Base-by-base conservation (phyloP, 2,888 invertebrate species). In the Cantharis lateralis region DNA sequence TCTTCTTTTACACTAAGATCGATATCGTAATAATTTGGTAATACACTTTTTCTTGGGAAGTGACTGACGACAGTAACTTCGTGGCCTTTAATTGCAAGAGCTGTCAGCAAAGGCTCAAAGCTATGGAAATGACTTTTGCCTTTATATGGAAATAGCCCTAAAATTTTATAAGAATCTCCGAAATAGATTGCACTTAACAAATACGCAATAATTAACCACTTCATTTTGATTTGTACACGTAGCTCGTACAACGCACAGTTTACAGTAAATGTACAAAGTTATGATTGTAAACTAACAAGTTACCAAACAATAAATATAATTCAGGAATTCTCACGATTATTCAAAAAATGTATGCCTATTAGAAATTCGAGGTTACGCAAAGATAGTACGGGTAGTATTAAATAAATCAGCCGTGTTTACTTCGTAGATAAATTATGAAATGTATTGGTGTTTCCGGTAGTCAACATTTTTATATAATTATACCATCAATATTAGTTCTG, bases 41-140 rank as follows among this genome's bases (percentile, higher is more conserved):
- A 28, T 10, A 80, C 71, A 1, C 24, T 73, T 62, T 76, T 71
- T 70, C 77, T 78, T 0, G 92, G 91, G 78, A 92, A 93, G 83
- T 92, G 90, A 9, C 93, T 93, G 62, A 94, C 88, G 1, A 94
- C 92, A 0, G 93, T 94, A 0, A 95, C 86, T 77, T 92, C 89
- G 82, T 95, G 94, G 0, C 93, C 94, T 74, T 91, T 89, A 18
- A 85, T 87, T 0, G 91, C 91, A 70, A 95, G 84, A 81, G 91
- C 92, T 69, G 88, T 89, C 69, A 94, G 84, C 70, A 93, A 88
- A 0, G 92, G 91, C 82, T 89, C 89, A 82, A 92, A 93, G 16
- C 93, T 91, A 20, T 91, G 88, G 82, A 93, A 93, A 85, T 95
- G 95, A 77, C 95, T 95, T 82, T 91, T 93, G 1, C 94, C 94